These are phyloP conservation scores for Galaxea fascicularis DNA, from an alignment of 92 coral and sea anemone species.

Conservation along the genomic window DNA sequence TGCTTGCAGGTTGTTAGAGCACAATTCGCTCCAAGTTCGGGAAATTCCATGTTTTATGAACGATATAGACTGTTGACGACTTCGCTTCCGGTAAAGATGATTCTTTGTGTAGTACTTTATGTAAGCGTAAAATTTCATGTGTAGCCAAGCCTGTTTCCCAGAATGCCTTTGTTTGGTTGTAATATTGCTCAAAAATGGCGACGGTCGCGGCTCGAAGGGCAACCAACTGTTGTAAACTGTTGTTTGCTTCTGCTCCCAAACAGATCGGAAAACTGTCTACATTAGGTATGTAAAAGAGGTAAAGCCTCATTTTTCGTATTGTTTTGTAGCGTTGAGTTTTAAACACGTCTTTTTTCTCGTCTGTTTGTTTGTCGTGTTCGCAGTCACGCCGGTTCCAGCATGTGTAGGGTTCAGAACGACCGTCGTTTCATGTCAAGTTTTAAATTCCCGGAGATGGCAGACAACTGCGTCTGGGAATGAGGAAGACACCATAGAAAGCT, in stretches of 20 bases:
- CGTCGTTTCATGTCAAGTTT: constrained; percentile 50
- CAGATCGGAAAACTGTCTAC: constrained; percentile 26
- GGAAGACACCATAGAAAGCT: constrained; percentile 65
- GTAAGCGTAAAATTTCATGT: background rate
- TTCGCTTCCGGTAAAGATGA: background rate
- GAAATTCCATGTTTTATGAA: constrained; percentile 81
- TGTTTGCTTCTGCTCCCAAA: constrained; percentile 53
- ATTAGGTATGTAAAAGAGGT: constrained; percentile 1
- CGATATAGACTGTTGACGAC: background rate
- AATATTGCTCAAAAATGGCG: constrained; percentile 80
- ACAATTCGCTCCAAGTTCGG: constrained; percentile 93
- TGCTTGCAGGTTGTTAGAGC: constrained; percentile 86
- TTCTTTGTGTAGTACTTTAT: background rate
- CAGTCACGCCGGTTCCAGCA: constrained; percentile 18
- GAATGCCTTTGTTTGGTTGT: background rate
- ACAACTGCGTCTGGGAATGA: constrained; percentile 61
- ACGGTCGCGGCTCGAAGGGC: constrained; percentile 61
- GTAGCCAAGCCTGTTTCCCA: constrained; percentile 43
- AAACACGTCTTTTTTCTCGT: background rate
- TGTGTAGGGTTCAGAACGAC: constrained; percentile 19
- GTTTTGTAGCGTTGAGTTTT: background rate
- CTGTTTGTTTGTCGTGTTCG: background rate
- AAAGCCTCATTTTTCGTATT: background rate
- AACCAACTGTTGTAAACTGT: constrained; percentile 56
- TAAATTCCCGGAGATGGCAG: constrained; percentile 77